Evolutionary conservation across 2,888 invertebrate species (phyloP).

Genomic region (Folsomia candida): DNA sequence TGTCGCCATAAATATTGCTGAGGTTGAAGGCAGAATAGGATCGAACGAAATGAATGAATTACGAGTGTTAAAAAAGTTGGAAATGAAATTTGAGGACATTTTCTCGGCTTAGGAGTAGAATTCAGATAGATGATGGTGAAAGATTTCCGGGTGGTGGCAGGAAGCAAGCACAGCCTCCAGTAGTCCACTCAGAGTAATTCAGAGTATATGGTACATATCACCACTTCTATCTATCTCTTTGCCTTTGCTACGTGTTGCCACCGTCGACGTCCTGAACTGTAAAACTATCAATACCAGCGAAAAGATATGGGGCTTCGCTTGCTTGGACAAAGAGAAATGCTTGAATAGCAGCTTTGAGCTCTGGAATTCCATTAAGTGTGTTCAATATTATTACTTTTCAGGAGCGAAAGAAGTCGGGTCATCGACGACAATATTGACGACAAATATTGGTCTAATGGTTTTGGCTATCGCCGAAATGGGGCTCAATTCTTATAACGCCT

Average conservation of each 20-base stretch:
- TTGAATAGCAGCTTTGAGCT: conserved; percentile 21
- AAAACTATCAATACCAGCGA: not conserved
- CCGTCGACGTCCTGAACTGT: no score
- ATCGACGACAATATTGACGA: conserved; percentile 46
- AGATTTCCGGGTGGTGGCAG: conserved; percentile 13
- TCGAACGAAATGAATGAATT: not conserved
- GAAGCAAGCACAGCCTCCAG: no score
- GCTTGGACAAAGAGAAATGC: conserved; percentile 14
- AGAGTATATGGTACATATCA: no score
- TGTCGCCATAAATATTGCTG: not conserved
- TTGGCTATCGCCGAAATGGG: conserved; percentile 44
- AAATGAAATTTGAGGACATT: not conserved
- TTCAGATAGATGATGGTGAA: not conserved
- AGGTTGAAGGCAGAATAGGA: not conserved
- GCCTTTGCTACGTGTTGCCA: conserved; percentile 10
- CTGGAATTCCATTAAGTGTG: conserved; percentile 29
- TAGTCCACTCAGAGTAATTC: no score
- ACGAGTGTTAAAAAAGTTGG: not conserved
- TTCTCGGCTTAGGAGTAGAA: not conserved
- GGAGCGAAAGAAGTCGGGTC: conserved; percentile 46
- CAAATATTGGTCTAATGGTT: conserved; percentile 48
- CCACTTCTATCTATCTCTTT: no score
- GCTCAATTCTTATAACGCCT: conserved; percentile 48
- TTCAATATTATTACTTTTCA: conserved; percentile 30
- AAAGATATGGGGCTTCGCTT: not conserved